Base-by-base conservation (phyloP, 1,140 invertebrate genomes). In the Wasmannia auropunctata region DNA sequence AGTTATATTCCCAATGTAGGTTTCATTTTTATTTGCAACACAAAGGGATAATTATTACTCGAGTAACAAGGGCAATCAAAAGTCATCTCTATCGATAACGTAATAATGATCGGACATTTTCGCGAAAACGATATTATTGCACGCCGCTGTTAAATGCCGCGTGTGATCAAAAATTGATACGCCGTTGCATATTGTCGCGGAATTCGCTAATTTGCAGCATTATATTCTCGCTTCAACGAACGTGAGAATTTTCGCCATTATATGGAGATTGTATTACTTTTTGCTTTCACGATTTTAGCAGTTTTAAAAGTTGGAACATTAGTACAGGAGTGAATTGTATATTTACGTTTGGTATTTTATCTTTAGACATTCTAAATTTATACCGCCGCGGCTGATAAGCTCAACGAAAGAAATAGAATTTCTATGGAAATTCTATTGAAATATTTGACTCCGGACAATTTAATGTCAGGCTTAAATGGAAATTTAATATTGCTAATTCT, bases 41-140 rank as follows among this genome's bases (percentile, higher is more conserved):
- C 22, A 40, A 67, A 67, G 46, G 34, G 34, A 58, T 69, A 80
- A 80, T 80, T 80, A 80, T 51, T 80, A n/a, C 46, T 51, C 63
- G 77, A 49, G 28, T 65, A n/a, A 79, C 43, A 79, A 54, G 34
- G 37, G 46, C 77, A 80, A 80, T 80, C 43, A 49, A 80, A 80
- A 80, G 49, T 80, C 63, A 69, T 77, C 74, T 80, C 49, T n/a
- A 49, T 83, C 80, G 69, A 60, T 74, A 72, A 83, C 69, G 54
- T 46, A 75, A 60, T 76, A 60, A 84, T 58, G 37, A 76, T 76
- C 43, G 51, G 70, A 84, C 56, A 74, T 84, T 84, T 84, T 84
- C 80, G n/a, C 80, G 40, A 84, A 75, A 84, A 75, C 69, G 80
- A 84, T 75, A 75, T 74, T 74, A 84, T 81, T 72, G 25, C 80